A percentile compares a stretch with the other conserved stretches of the same genome.
Evolutionary conservation across 2,797 vertebrate species (phyloP).

Genomic region (Parauchenoglanis ngamensis): DNA sequence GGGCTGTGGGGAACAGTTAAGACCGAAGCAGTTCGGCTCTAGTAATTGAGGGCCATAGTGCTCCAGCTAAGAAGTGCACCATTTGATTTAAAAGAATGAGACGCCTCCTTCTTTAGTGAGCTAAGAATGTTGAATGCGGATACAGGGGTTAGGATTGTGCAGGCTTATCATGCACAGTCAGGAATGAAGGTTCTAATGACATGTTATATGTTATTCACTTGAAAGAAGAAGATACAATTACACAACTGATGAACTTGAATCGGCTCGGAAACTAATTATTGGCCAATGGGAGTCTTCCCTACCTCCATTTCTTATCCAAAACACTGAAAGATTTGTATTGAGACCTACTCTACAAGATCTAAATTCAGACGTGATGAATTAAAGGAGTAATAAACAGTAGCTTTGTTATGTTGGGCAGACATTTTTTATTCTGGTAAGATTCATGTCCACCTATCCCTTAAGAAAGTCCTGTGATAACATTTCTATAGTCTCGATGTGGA

Average conservation of each 20-base stretch:
- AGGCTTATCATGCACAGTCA: background rate
- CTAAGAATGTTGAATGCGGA: background rate
- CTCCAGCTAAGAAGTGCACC: slow-evolving; percentile 3
- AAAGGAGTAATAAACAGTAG: background rate
- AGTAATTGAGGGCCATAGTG: slow-evolving; percentile 19
- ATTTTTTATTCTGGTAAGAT: background rate
- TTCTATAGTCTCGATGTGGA: background rate
- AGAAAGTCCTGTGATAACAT: background rate
- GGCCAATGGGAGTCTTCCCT: background rate
- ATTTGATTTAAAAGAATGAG: slow-evolving; percentile 23
- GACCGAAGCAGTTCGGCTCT: slow-evolving; percentile 16
- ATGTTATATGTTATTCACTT: background rate
- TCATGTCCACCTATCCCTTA: background rate
- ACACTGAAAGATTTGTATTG: background rate
- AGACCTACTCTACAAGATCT: background rate
- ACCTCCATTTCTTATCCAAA: background rate
- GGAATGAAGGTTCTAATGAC: background rate
- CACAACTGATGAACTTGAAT: background rate
- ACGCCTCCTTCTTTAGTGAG: background rate
- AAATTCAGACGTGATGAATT: background rate
- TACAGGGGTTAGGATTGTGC: background rate
- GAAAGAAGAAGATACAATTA: background rate
- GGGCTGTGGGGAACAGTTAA: slow-evolving; percentile 38
- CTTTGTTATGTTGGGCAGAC: background rate
- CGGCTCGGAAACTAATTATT: background rate